Percentiles rank a stretch among this genome's conserved stretches.
phyloP scores from a whole-genome alignment of 2,888 invertebrate genomes.

The Zaprionus obscuricornis region DNA sequence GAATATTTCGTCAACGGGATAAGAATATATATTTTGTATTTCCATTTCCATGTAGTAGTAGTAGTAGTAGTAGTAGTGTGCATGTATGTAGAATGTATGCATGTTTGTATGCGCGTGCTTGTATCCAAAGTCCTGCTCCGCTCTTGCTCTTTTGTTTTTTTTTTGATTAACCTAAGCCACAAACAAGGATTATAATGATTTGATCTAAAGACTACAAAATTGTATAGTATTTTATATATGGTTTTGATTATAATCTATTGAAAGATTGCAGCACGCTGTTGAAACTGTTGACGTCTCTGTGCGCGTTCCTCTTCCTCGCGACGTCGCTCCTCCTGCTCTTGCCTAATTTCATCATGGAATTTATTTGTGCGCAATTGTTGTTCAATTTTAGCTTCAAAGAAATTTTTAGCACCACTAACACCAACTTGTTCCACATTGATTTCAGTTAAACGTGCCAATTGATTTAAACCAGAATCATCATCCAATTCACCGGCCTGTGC shows the following conservation, averaged over 20 bases:
- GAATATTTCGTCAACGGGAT: too few relatives aligned
- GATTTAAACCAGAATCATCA: constrained; percentile 93
- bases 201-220: constrained; percentile 63
- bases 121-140: constrained; percentile 52
- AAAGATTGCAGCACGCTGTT: constrained; percentile 94
- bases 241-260: constrained; percentile 83
- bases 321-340: constrained; percentile 95
- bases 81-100: too few relatives aligned
- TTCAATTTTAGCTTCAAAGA: constrained; percentile 98
- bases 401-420: constrained; percentile 96
- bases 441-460: constrained; percentile 93
- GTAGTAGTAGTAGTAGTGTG: too few relatives aligned
- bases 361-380: constrained; percentile 92
- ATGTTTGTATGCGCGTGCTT: too few relatives aligned
- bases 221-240: constrained; percentile 6
- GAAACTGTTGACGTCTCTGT: constrained; percentile 91
- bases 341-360: constrained; percentile 95
- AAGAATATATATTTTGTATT: too few relatives aligned
- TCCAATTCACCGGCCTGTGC: constrained; percentile 95
- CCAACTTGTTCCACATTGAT: constrained; percentile 97
- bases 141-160: constrained; percentile 18
- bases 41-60: too few relatives aligned
- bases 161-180: constrained; percentile 71
- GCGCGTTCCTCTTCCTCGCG: constrained; percentile 93
- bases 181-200: constrained; percentile 52